Base-by-base conservation (phyloP, 2,888 invertebrate species). In the Opisthograptis luteolata region DNA sequence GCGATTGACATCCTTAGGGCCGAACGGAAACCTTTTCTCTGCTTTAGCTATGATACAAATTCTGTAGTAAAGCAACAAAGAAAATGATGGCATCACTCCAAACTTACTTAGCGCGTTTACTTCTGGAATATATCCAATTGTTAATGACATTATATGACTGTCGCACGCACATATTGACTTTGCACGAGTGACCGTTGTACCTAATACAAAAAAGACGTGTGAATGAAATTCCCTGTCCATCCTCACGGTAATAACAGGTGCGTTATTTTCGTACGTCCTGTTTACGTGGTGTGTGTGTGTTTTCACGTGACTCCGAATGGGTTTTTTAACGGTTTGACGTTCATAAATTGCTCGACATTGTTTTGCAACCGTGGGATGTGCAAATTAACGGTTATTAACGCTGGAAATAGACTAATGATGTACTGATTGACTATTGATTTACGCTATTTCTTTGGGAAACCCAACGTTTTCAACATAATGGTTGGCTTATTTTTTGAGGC, bases 281-380 rank as follows among this genome's bases (percentile, higher is more conserved):
- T 77, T 79, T 81, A 80, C 79, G 81, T 66, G 55, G 53, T n/a
- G n/a, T n/a, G n/a, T n/a, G n/a, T n/a, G n/a, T n/a, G n/a, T 50
- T 52, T 66, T 83, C 84, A 85, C 84, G 85, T 85, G 84, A 85
- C 76, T 48, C 24, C 50, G 42, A 50, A 58, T 52, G 47, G 37
- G 36, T 73, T 73, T 17, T 73, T 66, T 67, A 64, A 70, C 67
- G 60, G 66, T 50, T 59, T 73, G 78, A 75, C 76, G 76, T 68
- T 65, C 60, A 69, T 68, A 60, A 69, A 70, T 70, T 58, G 65
- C 53, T 58, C 58, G 56, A 67, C 66, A 64, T 67, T 66, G 73
- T 79, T 80, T 74, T 79, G 76, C 68, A 77, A 49, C 19, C 52
- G 55, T 55, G 53, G 53, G 57, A 6, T 44, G 46, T 40, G 49